Evolutionary conservation across 2,113 vertebrate genomes (phyloP), one percentile per base, ranked within the genome.

Genomic region (Sminthopsis crassicaudata): DNA sequence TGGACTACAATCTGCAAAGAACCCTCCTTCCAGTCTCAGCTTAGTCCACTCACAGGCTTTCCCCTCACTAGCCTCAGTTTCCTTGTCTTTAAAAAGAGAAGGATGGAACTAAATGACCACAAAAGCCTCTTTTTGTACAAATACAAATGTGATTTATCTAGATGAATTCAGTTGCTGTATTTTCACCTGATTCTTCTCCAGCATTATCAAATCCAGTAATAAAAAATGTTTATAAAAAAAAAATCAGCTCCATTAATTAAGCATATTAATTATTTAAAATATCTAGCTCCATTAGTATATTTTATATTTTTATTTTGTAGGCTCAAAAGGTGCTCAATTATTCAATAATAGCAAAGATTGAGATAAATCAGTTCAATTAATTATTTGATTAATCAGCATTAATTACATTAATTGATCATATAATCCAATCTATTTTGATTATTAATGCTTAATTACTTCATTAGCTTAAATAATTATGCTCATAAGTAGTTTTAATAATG

Each of bases 391-490:
- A 95, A 94, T 55, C 92, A 95, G 53, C 36, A 48, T 90, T 90
- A 90, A 90, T 84, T 94, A 90, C 48, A 96, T 94, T 95, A 93
- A 96, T 95, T 97, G 95, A 91, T 88, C 89, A 27, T 91, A 93
- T 93, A 94, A 97, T 94, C 96, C 92, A 95, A 97, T 97, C 94
- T 96, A 91, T 94, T 96, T 95, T 95, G 95, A 97, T 97, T 96
- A 97, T 94, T 91, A 94, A 95, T 91, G 91, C n/a, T 91, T n/a
- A 57, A 91, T 94, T 92, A 92, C 95, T 91, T 94, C 16, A 93
- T 97, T 96, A 95, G 91, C 91, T 97, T 96, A 95, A 96, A 96
- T 97, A 97, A 97, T 95, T 93, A 93, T 54, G 96, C 97, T 98
- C 96, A 97, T 98, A 95, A 96, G 76, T 67, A 90, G 92, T 96